phyloP scores from a whole-genome alignment of 1,140 invertebrate species.

The Alviniconcha marisindica region DNA sequence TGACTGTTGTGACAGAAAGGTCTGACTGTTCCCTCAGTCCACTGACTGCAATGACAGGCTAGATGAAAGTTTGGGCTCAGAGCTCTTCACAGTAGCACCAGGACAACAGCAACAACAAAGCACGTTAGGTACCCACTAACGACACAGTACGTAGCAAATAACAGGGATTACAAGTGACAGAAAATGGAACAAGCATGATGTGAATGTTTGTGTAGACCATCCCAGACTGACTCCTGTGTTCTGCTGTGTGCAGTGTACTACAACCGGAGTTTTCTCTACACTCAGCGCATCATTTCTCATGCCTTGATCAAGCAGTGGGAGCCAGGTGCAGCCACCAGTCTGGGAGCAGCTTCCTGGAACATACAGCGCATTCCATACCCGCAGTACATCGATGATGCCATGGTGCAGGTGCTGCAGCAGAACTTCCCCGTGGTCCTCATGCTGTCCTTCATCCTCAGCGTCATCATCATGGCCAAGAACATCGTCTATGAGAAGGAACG shows the following conservation, averaged over 20 bases:
- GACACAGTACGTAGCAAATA: no score
- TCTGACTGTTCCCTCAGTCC: no score
- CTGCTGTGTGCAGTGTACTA: constrained; percentile 83
- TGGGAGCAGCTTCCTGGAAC: constrained; percentile 29
- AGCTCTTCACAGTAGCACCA: no score
- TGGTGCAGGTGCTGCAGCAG: constrained; percentile 74
- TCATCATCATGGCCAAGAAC: constrained; percentile 66
- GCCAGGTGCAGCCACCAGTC: not conserved
- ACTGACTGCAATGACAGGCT: no score
- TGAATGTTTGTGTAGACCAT: no score
- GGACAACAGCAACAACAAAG: no score
- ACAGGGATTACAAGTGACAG: no score
- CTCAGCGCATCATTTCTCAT: constrained; percentile 82
- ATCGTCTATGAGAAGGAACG: constrained; percentile 73
- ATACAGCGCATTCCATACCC: constrained; percentile 54
- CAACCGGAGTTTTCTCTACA: constrained; percentile 82
- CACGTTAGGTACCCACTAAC: no score
- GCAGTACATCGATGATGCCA: constrained; percentile 49
- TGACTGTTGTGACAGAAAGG: no score
- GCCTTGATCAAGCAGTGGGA: constrained; percentile 78
- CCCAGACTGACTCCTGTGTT: not conserved
- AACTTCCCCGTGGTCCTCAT: constrained; percentile 78
- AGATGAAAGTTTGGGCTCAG: no score
- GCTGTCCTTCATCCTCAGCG: constrained; percentile 81
- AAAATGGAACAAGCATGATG: no score